Evolutionary conservation across 2,888 invertebrate species (phyloP).

Genomic region (Carterocephalus palaemon): DNA sequence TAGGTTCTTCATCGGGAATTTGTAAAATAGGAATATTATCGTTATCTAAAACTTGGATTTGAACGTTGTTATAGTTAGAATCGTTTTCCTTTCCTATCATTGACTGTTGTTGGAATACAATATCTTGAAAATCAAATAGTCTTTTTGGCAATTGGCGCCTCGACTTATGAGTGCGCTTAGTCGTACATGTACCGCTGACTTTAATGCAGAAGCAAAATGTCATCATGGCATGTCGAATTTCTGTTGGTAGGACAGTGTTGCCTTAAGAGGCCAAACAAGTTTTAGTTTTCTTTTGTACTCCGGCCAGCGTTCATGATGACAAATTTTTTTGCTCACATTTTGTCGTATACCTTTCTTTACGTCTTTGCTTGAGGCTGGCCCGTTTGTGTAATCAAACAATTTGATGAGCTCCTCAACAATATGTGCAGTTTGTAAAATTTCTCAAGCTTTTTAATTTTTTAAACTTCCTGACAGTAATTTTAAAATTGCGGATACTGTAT

Average conservation of each 20-base stretch:
- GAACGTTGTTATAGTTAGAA: too few species aligned
- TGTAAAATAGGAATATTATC: too few species aligned
- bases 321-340: slow-evolving; percentile 21
- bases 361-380: slow-evolving; percentile 12
- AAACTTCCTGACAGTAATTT: slow-evolving; percentile 8
- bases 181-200: slow-evolving; percentile 6
- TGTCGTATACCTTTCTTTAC: slow-evolving; percentile 12
- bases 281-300: slow-evolving; percentile 13
- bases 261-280: slow-evolving; percentile 30
- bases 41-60: too few species aligned
- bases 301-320: slow-evolving; percentile 3
- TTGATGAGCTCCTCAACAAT: slow-evolving; percentile 14
- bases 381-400: slow-evolving; percentile 26
- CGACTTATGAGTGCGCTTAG: too few species aligned
- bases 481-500: slow-evolving; percentile 22
- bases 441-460: background rate
- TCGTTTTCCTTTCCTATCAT: too few species aligned
- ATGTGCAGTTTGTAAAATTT: slow-evolving; percentile 12
- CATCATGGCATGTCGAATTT: slow-evolving; percentile 21
- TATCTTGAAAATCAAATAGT: too few species aligned
- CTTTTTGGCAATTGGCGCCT: slow-evolving; percentile 19
- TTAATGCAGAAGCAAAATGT: slow-evolving; percentile 23
- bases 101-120: too few species aligned
- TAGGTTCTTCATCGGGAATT: too few species aligned
- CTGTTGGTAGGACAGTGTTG: slow-evolving; percentile 28